Evolutionary conservation across 2,797 vertebrate species (phyloP).

Genomic region (Luscinia luscinia): DNA sequence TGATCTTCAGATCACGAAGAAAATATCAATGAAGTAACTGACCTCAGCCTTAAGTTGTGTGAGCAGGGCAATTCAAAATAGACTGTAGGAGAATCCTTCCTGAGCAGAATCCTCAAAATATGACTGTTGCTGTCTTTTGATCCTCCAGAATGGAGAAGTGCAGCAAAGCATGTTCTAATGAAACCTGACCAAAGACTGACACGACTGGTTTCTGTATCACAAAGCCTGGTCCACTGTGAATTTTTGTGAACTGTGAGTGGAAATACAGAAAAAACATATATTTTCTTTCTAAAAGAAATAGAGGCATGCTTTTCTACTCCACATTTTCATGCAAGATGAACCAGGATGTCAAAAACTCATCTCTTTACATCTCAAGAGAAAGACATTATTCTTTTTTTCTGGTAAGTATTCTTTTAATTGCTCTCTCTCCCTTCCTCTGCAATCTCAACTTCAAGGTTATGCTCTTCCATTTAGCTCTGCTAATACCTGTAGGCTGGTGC

Average conservation of each 20-base stretch:
- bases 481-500: background rate
- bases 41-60: background rate
- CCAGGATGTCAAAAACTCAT: background rate
- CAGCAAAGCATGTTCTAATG: background rate
- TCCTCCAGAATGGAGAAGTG: background rate
- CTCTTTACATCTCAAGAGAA: background rate
- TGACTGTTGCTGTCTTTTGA: background rate
- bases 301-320: background rate
- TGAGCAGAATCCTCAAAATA: background rate
- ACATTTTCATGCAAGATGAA: background rate
- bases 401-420: background rate
- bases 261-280: background rate
- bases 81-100: background rate
- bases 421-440: background rate
- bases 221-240: background rate
- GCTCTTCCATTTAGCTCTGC: background rate
- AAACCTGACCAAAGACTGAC: background rate
- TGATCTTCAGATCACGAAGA: background rate
- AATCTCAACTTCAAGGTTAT: background rate
- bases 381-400: background rate
- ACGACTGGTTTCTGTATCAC: background rate
- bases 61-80: background rate
- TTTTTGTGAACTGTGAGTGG: conserved; percentile 22
- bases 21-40: background rate
- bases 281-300: background rate